Base-by-base conservation (phyloP, 2,888 invertebrate species). In the Morinoia aosen region DNA sequence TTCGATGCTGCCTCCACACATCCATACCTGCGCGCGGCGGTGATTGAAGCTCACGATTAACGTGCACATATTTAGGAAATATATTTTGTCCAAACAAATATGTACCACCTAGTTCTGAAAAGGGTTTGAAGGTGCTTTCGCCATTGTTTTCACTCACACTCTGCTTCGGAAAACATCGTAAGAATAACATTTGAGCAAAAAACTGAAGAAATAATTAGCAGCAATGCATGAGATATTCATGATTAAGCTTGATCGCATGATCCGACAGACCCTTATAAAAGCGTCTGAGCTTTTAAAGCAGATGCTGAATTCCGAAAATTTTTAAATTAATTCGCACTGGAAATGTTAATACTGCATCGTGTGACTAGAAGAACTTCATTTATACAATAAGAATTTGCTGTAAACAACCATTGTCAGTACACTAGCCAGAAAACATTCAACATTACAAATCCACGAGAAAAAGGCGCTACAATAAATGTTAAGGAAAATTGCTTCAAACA, bases 1-100 rank as follows among this genome's bases (percentile, higher is more conserved):
- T 97, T 99, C 98, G 0, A 99, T 98, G 96, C 98, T 98, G 0
- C 99, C 99, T 0, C 99, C 99, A 97, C 99, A 99, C 97, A 99
- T 99, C 99, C 99, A 99, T 0, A 99, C 97, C 97, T 98, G 96
- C 61, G 97, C 96, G 56, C 91, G 57, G 57, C 76, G 76, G 76
- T 33, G 76, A 95, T 57, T 19, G 8, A 12, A 61, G 48, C 12
- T 0, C 61, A 76, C 25, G 33, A 76, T 25, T 76, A 16, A 76
- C 25, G 76, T 3, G 25, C 58, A 95, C 25, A 58, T 39, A 48
- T 0, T 33, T 95, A 58, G 58, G 39, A 58, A 88, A 56, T 12
- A 91, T 16, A 25, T 58, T 96, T 25, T 48, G 76, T 40, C 39
- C 1, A 94, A 58, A 94, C 2, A 88, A 91, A 76, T 39, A 95